Evolutionary conservation across 1,140 invertebrate genomes (phyloP).

Genomic region (Nephotettix cincticeps): DNA sequence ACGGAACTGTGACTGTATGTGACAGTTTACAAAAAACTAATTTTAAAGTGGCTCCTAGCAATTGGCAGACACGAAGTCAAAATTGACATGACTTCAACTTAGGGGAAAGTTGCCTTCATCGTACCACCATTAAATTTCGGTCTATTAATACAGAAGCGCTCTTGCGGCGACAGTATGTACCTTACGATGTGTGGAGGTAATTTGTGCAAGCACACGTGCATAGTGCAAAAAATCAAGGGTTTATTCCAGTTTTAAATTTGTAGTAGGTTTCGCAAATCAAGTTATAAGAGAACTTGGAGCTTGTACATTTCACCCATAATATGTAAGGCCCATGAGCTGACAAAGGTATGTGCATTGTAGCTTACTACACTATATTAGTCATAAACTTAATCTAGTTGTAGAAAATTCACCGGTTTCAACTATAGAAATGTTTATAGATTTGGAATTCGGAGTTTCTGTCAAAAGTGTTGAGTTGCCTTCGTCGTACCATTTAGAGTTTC

Average conservation of each 20-base stretch:
- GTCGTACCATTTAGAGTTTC: conserved; percentile 15
- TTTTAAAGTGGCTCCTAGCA: too few species aligned
- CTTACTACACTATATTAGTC: neutral
- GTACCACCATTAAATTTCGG: neutral
- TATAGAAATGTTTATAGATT: neutral
- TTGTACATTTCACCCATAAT: neutral
- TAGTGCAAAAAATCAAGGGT: neutral
- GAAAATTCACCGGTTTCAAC: neutral
- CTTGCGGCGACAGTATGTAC: neutral
- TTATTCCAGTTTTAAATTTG: too few species aligned
- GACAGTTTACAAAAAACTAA: too few species aligned
- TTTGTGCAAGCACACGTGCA: neutral
- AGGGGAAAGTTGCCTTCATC: conserved; percentile 12
- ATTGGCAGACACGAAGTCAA: too few species aligned
- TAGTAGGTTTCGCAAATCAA: neutral
- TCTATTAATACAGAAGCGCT: neutral
- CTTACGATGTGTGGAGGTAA: neutral
- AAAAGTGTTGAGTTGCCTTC: neutral
- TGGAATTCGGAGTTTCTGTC: neutral
- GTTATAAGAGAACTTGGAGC: neutral
- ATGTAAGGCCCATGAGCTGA: neutral
- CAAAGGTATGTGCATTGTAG: neutral
- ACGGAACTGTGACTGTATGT: too few species aligned
- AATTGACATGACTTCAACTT: too few species aligned
- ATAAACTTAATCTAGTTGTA: neutral